Conservation (phyloP, 2,797 vertebrate species). For the Chromis chromis region DNA sequence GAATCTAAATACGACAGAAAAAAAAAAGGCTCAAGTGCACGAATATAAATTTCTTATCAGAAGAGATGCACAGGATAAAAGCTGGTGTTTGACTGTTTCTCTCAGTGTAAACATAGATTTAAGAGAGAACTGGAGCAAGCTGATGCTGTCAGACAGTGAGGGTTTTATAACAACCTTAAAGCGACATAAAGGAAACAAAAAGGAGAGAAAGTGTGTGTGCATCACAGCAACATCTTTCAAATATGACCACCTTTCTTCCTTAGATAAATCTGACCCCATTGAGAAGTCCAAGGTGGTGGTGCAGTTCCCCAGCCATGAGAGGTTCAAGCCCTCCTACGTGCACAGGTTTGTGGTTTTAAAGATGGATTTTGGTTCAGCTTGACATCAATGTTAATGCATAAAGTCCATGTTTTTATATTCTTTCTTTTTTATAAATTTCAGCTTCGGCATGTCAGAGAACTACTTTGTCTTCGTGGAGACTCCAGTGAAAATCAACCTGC, state of each 20-base stretch:
- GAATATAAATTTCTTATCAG: background rate
- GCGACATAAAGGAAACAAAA: background rate
- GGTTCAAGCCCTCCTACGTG: constrained; percentile 98
- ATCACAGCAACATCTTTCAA: background rate
- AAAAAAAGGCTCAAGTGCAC: background rate
- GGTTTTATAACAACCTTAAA: background rate
- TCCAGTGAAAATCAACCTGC: constrained; percentile 95
- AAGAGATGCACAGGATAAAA: background rate
- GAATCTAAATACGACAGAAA: background rate
- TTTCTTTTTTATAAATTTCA: constrained; percentile 72
- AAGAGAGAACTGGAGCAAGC: background rate
- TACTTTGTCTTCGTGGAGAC: constrained; percentile 98
- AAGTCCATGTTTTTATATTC: background rate
- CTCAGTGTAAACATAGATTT: constrained; percentile 1
- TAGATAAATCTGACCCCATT: constrained; percentile 95
- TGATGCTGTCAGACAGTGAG: background rate
- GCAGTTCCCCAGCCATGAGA: constrained; percentile 96
- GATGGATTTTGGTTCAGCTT: background rate
- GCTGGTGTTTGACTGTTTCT: background rate
- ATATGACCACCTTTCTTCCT: constrained; percentile 34
- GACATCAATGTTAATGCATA: background rate
- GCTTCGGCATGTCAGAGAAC: constrained; percentile 95
- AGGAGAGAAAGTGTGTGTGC: background rate
- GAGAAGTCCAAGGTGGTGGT: constrained; percentile 94
- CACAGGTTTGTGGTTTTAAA: constrained; percentile 88